phyloP scores from a whole-genome alignment of 2,888 invertebrate genomes.

The Ectemnius cavifrons region DNA sequence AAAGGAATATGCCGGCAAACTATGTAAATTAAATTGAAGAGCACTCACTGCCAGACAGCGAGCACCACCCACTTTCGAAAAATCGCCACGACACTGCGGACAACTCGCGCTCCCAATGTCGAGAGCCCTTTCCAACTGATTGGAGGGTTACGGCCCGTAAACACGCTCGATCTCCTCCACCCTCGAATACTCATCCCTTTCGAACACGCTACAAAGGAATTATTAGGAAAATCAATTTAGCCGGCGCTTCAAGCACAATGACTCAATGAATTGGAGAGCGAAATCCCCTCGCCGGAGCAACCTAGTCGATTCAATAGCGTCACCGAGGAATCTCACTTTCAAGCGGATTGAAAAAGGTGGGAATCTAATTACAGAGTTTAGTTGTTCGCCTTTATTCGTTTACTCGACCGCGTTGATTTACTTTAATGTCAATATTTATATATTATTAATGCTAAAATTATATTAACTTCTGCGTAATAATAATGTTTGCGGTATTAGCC shows the following conservation, averaged over 20 bases:
- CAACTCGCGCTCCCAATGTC: conserved; percentile 22
- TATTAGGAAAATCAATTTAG: too few species aligned
- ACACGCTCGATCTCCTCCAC: conserved; percentile 35
- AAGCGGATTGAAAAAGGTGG: too few species aligned
- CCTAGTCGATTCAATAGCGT: conserved; percentile 10
- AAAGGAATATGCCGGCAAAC: conserved; percentile 23
- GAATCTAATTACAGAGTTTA: too few species aligned
- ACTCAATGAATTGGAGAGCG: conserved; percentile 6
- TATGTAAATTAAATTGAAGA: conserved; percentile 56
- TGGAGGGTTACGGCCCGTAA: conserved; percentile 50
- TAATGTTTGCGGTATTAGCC: too few species aligned
- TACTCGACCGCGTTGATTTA: too few species aligned
- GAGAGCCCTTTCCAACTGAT: conserved; percentile 36
- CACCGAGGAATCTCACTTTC: too few species aligned
- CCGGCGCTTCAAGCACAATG: conserved; percentile 11
- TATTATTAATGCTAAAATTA: too few species aligned
- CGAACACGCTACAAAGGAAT: too few species aligned
- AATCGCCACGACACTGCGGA: conserved; percentile 35
- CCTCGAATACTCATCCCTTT: not conserved
- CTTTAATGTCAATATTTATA: too few species aligned
- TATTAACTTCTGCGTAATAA: too few species aligned
- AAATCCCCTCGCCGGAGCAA: not conserved
- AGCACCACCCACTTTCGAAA: conserved; percentile 29
- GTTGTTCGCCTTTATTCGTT: too few species aligned
- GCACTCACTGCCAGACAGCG: conserved; percentile 40